phyloP scores from a whole-genome alignment of 2,113 vertebrate genomes.

The Eulacestoma nigropectus region DNA sequence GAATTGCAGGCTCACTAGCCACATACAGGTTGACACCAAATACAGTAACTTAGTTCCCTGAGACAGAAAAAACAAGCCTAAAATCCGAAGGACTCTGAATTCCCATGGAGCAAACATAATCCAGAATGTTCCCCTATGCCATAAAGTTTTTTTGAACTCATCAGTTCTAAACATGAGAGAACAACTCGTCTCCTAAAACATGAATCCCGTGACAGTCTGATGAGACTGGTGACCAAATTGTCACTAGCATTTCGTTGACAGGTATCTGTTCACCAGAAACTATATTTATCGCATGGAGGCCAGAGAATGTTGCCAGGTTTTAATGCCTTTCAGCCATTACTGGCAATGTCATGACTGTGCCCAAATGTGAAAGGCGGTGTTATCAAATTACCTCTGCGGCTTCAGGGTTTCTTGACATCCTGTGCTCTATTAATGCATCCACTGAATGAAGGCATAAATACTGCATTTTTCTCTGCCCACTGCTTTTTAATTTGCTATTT shows the following conservation, averaged over 20 bases:
- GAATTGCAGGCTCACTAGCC: background rate
- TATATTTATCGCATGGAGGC: background rate
- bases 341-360: background rate
- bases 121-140: background rate
- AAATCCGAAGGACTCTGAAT: background rate
- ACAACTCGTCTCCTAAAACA: background rate
- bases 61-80: background rate
- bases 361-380: background rate
- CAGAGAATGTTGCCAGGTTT: background rate
- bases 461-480: background rate
- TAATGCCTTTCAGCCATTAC: background rate
- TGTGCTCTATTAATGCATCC: background rate
- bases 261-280: background rate
- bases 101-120: background rate
- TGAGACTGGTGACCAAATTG: background rate
- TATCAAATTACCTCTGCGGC: background rate
- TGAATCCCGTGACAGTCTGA: background rate
- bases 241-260: background rate
- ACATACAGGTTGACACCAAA: background rate
- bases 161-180: background rate
- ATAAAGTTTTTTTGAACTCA: background rate
- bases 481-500: background rate
- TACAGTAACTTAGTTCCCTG: background rate
- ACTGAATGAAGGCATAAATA: slow-evolving; percentile 3
- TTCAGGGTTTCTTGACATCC: background rate